Conservation (phyloP, 2,888 invertebrate species). For the Hermaeophaga mercurialis region DNA sequence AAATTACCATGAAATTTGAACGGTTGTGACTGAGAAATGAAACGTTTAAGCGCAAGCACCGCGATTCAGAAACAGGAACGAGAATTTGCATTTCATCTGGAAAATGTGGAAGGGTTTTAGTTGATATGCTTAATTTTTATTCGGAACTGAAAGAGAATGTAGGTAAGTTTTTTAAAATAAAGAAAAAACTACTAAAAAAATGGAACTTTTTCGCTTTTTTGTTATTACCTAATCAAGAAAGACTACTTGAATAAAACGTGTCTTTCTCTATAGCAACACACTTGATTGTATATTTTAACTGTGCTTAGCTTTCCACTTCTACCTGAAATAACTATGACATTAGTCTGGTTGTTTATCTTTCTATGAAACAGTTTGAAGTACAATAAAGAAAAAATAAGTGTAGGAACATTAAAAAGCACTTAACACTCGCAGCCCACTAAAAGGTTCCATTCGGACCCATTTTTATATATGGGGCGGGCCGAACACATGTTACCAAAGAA, state of each 20-base stretch:
- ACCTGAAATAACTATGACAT: constrained; percentile 17
- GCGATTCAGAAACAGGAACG: constrained; percentile 3
- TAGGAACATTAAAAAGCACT: constrained; percentile 54
- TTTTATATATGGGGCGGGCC: constrained; percentile 47
- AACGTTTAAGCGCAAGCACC: constrained; percentile 14
- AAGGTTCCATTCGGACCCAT: constrained; percentile 49
- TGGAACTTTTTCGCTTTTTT: no score
- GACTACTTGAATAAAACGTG: no score
- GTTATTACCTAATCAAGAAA: no score
- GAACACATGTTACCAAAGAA: constrained; percentile 43
- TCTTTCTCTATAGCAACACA: no score
- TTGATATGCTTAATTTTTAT: no score
- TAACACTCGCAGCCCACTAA: constrained; percentile 51
- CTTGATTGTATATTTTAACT: no score
- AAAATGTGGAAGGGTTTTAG: no score
- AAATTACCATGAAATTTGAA: constrained; percentile 44
- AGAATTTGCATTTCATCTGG: constrained; percentile 1
- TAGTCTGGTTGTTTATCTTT: constrained; percentile 23
- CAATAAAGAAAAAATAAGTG: constrained; percentile 40
- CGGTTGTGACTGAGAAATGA: constrained; percentile 29
- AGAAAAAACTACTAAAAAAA: no score
- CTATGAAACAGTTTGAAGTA: constrained; percentile 28
- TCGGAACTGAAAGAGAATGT: no score
- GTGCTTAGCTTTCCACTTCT: no score
- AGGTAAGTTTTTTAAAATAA: no score